Conservation (phyloP, 2,888 invertebrate species). For the Orthonychiurus folsomi region DNA sequence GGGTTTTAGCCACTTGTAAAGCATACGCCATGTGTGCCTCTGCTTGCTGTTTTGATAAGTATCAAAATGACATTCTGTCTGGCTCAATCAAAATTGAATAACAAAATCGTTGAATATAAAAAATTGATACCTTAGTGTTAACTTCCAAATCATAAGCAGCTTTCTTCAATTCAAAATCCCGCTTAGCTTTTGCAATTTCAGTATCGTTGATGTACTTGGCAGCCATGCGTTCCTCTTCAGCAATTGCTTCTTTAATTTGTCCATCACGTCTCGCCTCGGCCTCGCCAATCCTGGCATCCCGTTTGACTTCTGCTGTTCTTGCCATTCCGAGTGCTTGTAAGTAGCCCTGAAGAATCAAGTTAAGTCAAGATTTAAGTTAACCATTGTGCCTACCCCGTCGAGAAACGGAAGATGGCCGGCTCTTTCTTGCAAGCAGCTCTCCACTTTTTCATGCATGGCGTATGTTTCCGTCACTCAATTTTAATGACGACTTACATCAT, state of each 20-base stretch:
- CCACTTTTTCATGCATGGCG: too few species aligned
- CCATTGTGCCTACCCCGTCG: too few species aligned
- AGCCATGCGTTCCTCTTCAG: constrained; percentile 93
- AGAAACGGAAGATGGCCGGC: too few species aligned
- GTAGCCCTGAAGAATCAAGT: constrained; percentile 17
- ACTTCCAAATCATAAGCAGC: constrained; percentile 96
- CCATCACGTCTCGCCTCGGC: constrained; percentile 91
- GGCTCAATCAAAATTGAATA: not conserved
- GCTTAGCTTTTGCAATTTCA: constrained; percentile 90
- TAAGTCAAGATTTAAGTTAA: too few species aligned
- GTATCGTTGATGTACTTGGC: constrained; percentile 77
- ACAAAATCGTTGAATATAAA: not conserved
- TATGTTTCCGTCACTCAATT: too few species aligned
- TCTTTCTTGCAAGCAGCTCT: too few species aligned
- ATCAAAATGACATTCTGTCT: constrained; percentile 13
- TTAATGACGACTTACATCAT: too few species aligned
- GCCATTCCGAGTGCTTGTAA: constrained; percentile 17
- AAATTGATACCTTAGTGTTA: constrained; percentile 66
- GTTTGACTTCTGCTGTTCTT: constrained; percentile 83
- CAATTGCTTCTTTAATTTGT: constrained; percentile 85
- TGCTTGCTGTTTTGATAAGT: constrained; percentile 53
- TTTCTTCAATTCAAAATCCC: constrained; percentile 94
- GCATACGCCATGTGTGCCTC: constrained; percentile 91
- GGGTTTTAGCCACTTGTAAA: constrained; percentile 88
- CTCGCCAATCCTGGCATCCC: constrained; percentile 93